phyloP scores from a whole-genome alignment of 2,797 vertebrate species.

The Florisuga fusca region DNA sequence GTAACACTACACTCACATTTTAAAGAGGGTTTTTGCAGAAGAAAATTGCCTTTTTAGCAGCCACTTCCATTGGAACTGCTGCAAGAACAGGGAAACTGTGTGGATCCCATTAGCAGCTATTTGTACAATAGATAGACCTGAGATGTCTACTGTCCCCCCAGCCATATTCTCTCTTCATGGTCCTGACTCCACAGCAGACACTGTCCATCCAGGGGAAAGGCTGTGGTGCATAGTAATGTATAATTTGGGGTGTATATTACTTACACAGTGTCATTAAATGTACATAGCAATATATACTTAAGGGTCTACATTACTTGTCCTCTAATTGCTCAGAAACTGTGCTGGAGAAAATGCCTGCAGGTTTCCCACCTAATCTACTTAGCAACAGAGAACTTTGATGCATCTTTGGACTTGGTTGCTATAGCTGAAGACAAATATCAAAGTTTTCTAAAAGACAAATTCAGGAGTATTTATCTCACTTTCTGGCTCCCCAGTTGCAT shows the following conservation, averaged over 20 bases:
- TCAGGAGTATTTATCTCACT: background rate
- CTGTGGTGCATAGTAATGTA: background rate
- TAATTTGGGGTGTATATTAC: too few species aligned
- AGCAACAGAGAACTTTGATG: accelerated
- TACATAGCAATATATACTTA: background rate
- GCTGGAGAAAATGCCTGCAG: background rate
- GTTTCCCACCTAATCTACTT: background rate
- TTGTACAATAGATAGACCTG: background rate
- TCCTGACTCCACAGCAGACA: background rate
- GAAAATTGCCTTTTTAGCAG: background rate
- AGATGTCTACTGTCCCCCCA: background rate
- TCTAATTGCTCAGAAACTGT: background rate
- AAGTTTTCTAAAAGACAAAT: background rate
- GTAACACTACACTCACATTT: too few species aligned
- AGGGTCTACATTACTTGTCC: too few species aligned
- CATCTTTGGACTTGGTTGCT: background rate
- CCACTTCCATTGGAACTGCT: accelerated
- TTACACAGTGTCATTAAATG: background rate
- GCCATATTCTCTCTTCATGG: background rate
- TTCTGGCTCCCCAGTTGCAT: background rate
- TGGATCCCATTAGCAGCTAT: background rate
- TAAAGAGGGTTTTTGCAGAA: background rate
- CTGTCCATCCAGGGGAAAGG: accelerated
- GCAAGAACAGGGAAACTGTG: background rate
- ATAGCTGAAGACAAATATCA: background rate